Evolutionary conservation across 2,888 invertebrate genomes (phyloP), one percentile per base, ranked within the genome.

Genomic region (Athrips mouffetella): DNA sequence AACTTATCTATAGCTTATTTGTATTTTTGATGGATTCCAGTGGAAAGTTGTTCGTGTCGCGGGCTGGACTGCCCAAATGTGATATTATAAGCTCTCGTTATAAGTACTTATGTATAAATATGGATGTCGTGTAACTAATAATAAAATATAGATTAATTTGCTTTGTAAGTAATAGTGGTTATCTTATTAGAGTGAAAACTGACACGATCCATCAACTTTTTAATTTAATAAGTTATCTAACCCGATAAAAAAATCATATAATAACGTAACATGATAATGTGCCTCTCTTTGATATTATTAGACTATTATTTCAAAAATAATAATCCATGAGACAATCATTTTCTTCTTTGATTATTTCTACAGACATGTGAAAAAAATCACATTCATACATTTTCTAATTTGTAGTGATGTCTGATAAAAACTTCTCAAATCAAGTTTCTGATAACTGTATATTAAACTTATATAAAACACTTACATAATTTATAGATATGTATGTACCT

Each of bases 61-160:
- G 82, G 82, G 70, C 76, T 57, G 47, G 50, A 54, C 49, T 62
- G 76, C 80, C 78, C 80, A 67, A 68, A 78, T 87, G 87, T 87
- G 87, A 87, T 87, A 87, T 85, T 84, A 78, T 83, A 80, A 79
- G 76, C 77, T 76, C 80, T 80, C 80, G 65, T 70, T 73, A 64
- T 75, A 76, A 72, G 70, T 65, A 67, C 57, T 60, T 60, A 60
- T 78, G 75, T 83, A 80, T 76, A 75, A 78, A 77, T 67, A 74
- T 70, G 66, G 79, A 85, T 86, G 84, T 85, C 71, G 79, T 84
- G 74, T 77, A 79, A 71, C 63, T 70, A 67, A 66, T 56, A 65
- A 69, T 70, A 70, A 37, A 67, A 63, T 58, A 60, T 70, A 76
- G 71, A 59, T 45, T 65, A 64, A 68, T 64, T 70, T 65, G 79